Evolutionary conservation across 2,888 invertebrate species (phyloP).

Genomic region (Drosophila hamatofila): DNA sequence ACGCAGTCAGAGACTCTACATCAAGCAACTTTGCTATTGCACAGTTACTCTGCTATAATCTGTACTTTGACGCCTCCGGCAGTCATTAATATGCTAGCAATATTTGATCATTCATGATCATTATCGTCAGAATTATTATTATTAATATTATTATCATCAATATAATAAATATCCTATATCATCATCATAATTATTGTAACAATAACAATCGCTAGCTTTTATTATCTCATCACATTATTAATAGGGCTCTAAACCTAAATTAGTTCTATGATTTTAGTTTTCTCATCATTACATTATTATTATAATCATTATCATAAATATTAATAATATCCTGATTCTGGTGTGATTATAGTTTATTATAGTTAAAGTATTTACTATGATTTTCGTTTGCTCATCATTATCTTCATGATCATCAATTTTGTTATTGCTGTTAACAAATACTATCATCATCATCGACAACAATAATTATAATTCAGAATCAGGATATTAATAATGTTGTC

Average conservation of each 20-base stretch:
- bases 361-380: too few species aligned
- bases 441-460: too few species aligned
- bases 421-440: too few species aligned
- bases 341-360: too few species aligned
- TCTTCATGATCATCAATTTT: background rate
- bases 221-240: too few species aligned
- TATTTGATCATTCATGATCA: background rate
- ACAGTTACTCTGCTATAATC: background rate
- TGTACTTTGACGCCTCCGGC: background rate
- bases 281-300: background rate
- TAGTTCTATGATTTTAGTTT: background rate
- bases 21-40: background rate
- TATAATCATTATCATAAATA: background rate
- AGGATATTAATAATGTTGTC: too few species aligned
- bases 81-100: background rate
- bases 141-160: background rate
- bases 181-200: background rate
- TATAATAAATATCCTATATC: background rate
- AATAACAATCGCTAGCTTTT: too few species aligned
- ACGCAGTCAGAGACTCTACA: background rate
- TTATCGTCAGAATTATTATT: background rate
- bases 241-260: too few species aligned
- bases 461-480: too few species aligned
- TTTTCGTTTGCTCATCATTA: background rate
- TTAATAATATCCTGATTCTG: background rate